A percentile compares a stretch with the other conserved stretches of the same genome.
Conservation (phyloP, 2,113 vertebrate species). For the Desmodus rotundus region DNA sequence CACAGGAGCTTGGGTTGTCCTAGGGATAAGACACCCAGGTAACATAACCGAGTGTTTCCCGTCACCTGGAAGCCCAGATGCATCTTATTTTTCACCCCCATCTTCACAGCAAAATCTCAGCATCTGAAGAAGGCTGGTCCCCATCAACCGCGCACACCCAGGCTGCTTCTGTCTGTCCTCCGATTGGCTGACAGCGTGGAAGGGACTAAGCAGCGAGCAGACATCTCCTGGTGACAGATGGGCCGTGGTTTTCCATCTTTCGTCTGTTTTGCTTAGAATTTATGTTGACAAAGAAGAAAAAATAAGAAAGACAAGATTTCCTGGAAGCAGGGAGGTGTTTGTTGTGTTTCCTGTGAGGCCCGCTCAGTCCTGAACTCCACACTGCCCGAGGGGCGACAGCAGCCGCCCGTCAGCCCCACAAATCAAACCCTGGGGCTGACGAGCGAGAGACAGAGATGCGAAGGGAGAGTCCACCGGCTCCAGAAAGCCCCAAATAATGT, state of each 20-base stretch:
- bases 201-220: neutral
- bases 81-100: too few species aligned
- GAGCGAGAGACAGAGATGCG: conserved; percentile 16
- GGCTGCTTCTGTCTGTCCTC: conserved; percentile 9
- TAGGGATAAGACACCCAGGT: neutral
- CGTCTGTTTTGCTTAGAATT: conserved; percentile 77
- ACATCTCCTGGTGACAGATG: conserved; percentile 78
- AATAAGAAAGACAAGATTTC: conserved; percentile 45
- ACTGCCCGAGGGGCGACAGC: conserved; percentile 69
- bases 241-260: conserved; percentile 68
- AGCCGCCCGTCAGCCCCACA: conserved; percentile 57
- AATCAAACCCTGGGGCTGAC: conserved; percentile 66
- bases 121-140: neutral
- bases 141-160: neutral
- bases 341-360: conserved; percentile 71
- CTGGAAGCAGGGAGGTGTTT: conserved; percentile 68
- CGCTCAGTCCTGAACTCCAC: neutral
- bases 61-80: neutral
- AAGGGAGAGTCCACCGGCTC: conserved; percentile 35
- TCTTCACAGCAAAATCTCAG: neutral
- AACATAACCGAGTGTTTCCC: fast-evolving
- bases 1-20: fast-evolving
- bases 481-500: conserved; percentile 40
- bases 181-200: conserved; percentile 50
- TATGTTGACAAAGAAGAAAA: conserved; percentile 74